Percentiles rank a stretch among this genome's conserved stretches.
phyloP scores from a whole-genome alignment of 2,888 invertebrate species.

The Erebia ligea region DNA sequence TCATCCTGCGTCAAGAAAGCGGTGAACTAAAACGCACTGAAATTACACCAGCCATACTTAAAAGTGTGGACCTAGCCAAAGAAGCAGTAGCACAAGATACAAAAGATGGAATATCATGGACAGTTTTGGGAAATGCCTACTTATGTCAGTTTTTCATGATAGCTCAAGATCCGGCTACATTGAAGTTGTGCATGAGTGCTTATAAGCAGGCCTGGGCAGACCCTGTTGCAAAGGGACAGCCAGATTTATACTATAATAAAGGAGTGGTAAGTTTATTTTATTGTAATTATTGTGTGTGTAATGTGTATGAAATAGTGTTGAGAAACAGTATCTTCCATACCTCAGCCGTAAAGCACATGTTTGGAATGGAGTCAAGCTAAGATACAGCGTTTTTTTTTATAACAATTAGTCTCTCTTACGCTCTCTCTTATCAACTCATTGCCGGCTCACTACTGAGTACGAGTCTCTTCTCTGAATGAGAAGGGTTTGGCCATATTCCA shows the following conservation, averaged over 20 bases:
- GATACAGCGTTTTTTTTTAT: no score
- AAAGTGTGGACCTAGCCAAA: constrained; percentile 90
- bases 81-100: constrained; percentile 91
- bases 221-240: constrained; percentile 86
- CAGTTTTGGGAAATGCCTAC: constrained; percentile 92
- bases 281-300: background rate
- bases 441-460: no score
- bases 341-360: no score
- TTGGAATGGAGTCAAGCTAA: no score
- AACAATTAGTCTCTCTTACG: no score
- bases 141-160: constrained; percentile 90
- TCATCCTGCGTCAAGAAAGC: constrained; percentile 88
- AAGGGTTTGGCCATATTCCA: no score
- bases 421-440: no score
- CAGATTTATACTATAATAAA: constrained; percentile 93
- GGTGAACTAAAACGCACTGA: constrained; percentile 70
- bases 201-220: constrained; percentile 91
- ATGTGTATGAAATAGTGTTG: background rate
- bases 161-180: constrained; percentile 87
- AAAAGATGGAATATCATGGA: constrained; percentile 92
- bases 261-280: constrained; percentile 86
- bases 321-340: background rate
- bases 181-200: constrained; percentile 90
- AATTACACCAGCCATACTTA: constrained; percentile 84
- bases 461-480: no score